These are phyloP conservation scores for Epinephelus moara DNA, from an alignment of 2,113 vertebrate species.

Conservation along the genomic window DNA sequence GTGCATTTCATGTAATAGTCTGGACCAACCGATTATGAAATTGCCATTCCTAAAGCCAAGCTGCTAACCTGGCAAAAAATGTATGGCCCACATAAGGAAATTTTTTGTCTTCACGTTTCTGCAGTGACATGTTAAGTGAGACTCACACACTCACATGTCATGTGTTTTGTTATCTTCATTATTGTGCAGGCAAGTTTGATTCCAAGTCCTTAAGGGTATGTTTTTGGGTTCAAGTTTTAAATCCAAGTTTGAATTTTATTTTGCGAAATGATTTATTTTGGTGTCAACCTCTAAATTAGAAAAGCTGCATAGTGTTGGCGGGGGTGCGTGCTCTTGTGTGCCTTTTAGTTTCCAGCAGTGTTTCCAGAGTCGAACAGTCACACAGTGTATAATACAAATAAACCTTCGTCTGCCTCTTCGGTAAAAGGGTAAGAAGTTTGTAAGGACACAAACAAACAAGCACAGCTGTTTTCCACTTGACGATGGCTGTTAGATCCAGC, in stretches of 20 bases:
- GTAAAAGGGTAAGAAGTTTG: conserved; percentile 10
- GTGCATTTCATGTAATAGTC: neutral
- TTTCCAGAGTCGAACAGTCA: neutral
- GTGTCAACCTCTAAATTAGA: neutral
- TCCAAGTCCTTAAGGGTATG: neutral
- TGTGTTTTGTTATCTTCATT: neutral
- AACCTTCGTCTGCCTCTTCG: neutral
- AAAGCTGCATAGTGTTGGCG: neutral
- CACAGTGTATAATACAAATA: neutral
- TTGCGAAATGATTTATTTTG: neutral
- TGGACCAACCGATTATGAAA: neutral
- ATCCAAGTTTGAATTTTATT: neutral
- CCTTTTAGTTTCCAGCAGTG: neutral
- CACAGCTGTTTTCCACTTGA: conserved; percentile 9
- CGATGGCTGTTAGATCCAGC: neutral
- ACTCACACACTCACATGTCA: neutral
- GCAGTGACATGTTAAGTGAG: neutral
- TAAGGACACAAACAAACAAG: conserved; percentile 15
- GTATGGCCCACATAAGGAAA: no score
- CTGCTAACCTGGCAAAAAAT: no score
- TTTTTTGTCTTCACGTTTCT: neutral
- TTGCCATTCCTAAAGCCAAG: neutral
- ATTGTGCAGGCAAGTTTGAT: neutral
- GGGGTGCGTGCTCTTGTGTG: neutral
- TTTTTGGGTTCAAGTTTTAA: neutral